Percentiles rank a stretch among this genome's conserved stretches.
phyloP scores from a whole-genome alignment of 2,797 vertebrate genomes.

The Sternarchorhynchus goeldii region DNA sequence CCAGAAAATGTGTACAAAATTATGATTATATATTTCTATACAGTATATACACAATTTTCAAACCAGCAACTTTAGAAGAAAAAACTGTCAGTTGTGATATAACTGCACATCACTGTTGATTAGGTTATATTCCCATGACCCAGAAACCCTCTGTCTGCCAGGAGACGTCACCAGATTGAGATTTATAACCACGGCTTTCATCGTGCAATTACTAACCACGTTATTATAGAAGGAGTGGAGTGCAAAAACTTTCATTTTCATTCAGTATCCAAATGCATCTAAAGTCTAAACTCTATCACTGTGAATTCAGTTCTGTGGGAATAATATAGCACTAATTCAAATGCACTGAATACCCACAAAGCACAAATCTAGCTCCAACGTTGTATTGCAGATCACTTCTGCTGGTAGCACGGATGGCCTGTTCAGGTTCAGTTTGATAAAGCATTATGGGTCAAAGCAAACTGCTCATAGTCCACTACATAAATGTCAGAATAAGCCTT shows the following conservation, averaged over 20 bases:
- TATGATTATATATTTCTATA: too few relatives aligned
- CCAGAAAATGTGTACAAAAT: too few relatives aligned
- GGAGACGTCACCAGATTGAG: slow-evolving; percentile 8
- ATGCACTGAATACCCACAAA: neutral
- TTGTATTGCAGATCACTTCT: neutral
- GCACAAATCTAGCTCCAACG: neutral
- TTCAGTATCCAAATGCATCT: too few relatives aligned
- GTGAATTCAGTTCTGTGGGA: too few relatives aligned
- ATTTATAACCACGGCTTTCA: slow-evolving; percentile 17
- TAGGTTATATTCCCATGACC: neutral
- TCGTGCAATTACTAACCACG: neutral
- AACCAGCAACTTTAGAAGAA: neutral
- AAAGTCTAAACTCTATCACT: neutral
- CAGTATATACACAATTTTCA: neutral
- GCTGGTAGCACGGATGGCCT: too few relatives aligned
- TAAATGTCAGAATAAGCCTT: neutral
- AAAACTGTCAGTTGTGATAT: neutral
- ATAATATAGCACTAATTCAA: too few relatives aligned
- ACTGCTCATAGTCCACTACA: too few relatives aligned
- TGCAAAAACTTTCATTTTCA: neutral
- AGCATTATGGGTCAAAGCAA: neutral
- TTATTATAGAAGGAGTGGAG: neutral
- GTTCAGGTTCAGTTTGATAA: neutral
- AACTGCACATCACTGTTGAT: neutral
- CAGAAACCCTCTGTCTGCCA: slow-evolving; percentile 22